Evolutionary conservation across 2,797 vertebrate genomes (phyloP), one percentile per base, ranked within the genome.

Genomic region (Rachycentron canadum): DNA sequence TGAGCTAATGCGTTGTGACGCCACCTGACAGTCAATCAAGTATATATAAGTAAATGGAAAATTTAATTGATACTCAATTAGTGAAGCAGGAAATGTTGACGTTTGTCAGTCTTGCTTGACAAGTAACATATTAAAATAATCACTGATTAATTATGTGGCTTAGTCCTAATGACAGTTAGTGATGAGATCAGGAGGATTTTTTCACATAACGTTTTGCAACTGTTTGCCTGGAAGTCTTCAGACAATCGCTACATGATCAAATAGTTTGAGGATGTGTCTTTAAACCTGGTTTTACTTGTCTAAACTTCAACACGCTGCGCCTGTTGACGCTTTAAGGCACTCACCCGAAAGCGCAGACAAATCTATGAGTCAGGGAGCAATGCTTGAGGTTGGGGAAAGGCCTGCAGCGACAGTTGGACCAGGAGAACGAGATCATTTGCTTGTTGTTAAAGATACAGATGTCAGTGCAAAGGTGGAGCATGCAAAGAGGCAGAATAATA

Each of bases 361-460:
- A 12, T 59, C 34, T 21, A 1, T 79, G 89, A 84, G 72, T 85
- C 79, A 79, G 36, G 32, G 25, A 53, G 53, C 43, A 32, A 7
- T 0, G 41, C 32, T 30, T 62, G 34, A 67, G 62, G 65, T 58
- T 16, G 19, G 40, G 71, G 47, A 43, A 59, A 56, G 65, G 53
- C 82, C 81, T 25, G 63, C 52, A 73, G 75, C 58, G 26, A 53
- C 69, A 25, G 77, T 57, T 25, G 71, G 79, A 86, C 82, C 69
- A 80, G 85, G 75, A 75, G 71, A 86, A 84, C 89, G 5, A 78
- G 79, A 79, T 88, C 26, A 78, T 85, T 81, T 43, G 79, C 75
- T 70, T 72, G 41, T 68, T 59, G 38, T 73, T 66, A 57, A 41
- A 81, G 59, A 79, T 70, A 62, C 30, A 64, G 79, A 70, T 28